phyloP scores from a whole-genome alignment of 2,888 invertebrate species.

The Autographa gamma region DNA sequence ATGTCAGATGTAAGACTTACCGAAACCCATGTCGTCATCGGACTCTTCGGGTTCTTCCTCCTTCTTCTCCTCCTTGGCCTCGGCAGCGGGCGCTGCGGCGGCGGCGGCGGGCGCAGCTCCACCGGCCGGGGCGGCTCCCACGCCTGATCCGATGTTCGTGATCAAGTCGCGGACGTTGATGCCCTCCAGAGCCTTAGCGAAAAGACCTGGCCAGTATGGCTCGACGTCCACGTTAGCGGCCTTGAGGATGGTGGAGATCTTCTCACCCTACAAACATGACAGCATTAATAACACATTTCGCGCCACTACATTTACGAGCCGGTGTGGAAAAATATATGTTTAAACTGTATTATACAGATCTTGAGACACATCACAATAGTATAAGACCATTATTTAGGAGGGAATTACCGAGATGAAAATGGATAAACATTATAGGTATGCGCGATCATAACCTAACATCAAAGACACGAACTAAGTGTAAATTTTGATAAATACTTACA shows the following conservation, averaged over 20 bases:
- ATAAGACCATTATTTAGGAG: neutral
- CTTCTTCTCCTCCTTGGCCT: slow-evolving; percentile 93
- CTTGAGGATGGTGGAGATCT: slow-evolving; percentile 98
- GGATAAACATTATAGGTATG: slow-evolving; percentile 43
- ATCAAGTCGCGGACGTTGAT: slow-evolving; percentile 97
- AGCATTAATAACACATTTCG: slow-evolving; percentile 22
- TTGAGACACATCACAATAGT: neutral
- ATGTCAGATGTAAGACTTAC: slow-evolving; percentile 79
- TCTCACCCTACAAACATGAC: slow-evolving; percentile 93
- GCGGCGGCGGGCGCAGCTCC: slow-evolving; percentile 91
- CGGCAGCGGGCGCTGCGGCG: slow-evolving; percentile 91
- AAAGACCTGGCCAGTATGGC: slow-evolving; percentile 99
- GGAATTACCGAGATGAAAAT: slow-evolving; percentile 38
- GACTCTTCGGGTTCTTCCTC: slow-evolving; percentile 94
- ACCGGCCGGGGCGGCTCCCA: slow-evolving; percentile 94
- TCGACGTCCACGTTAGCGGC: slow-evolving; percentile 99
- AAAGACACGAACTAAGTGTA: slow-evolving; percentile 23
- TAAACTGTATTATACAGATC: neutral
- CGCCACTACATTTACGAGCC: slow-evolving; percentile 10
- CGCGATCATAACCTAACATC: slow-evolving; percentile 43
- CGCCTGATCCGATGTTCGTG: slow-evolving; percentile 97
- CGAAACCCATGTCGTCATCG: slow-evolving; percentile 98
- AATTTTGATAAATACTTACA: slow-evolving; percentile 91
- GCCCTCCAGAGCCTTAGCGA: slow-evolving; percentile 98
- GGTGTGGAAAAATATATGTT: slow-evolving; percentile 31